These are phyloP conservation scores for Chinchilla lanigera DNA, from an alignment of 2,113 vertebrate species.

Conservation along the genomic window DNA sequence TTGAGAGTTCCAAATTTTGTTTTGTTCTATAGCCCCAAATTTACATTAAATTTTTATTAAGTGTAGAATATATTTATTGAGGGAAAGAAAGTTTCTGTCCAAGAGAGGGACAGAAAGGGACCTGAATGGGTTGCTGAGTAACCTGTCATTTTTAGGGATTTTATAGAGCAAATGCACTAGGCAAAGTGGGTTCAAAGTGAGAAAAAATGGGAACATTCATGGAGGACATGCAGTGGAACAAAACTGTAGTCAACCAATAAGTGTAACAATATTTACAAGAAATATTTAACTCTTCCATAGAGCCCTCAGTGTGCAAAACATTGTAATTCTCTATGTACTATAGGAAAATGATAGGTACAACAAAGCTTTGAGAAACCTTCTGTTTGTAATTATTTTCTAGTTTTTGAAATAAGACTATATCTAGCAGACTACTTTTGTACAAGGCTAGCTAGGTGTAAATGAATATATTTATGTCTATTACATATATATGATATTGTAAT, in stretches of 20 bases:
- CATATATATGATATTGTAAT: background rate
- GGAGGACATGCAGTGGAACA: too few relatives aligned
- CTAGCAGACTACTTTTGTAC: background rate
- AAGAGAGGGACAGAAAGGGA: too few relatives aligned
- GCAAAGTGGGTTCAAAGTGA: too few relatives aligned
- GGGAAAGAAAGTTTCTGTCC: too few relatives aligned
- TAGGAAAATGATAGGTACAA: background rate
- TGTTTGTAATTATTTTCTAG: background rate
- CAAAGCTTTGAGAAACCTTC: background rate
- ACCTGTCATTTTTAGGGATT: too few relatives aligned
- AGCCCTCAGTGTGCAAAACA: background rate
- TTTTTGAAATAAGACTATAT: background rate
- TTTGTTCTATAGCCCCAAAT: background rate
- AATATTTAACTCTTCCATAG: background rate
- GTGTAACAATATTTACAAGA: background rate
- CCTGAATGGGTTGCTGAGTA: too few relatives aligned
- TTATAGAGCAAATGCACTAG: too few relatives aligned
- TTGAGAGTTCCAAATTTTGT: background rate
- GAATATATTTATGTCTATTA: background rate
- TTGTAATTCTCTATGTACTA: background rate
- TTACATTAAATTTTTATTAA: too few relatives aligned
- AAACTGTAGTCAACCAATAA: too few relatives aligned
- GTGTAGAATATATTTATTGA: too few relatives aligned
- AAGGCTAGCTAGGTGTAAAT: background rate
- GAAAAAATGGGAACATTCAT: too few relatives aligned